Base-by-base conservation (phyloP, 2,113 vertebrate species). In the Pagrus major region DNA sequence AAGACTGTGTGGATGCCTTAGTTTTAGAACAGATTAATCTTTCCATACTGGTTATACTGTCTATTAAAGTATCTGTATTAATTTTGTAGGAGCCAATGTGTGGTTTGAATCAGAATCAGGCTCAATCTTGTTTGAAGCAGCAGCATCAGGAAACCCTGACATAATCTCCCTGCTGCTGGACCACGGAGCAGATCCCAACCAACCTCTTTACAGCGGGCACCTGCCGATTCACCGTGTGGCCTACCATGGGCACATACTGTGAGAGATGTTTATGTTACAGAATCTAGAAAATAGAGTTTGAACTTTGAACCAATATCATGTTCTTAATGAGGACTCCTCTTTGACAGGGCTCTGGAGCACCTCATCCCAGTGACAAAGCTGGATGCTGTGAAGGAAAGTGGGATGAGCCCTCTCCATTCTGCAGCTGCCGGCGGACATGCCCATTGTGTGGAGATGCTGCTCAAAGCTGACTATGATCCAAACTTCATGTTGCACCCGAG, bases 331-430 rank as follows among this genome's bases (percentile, higher is more conserved):
- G 31, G 1, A 37, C 60, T 61, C 51, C 29, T 78, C 65, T 76
- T 42, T 85, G 39, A 76, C 90, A 99, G 98, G 83, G 96, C 94
- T 15, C 81, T 99, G 31, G 95, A 97, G 89, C 90, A 76, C 4
- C 91, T 99, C 87, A 93, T 98, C 86, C 96, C 96, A 7, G 96
- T 96, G 73, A 98, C 97, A 0, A 86, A 95, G 52, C 78, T 91
- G 61, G 88, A 91, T 9, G 95, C 93, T 21, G 96, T 99, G 51
- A 97, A 95, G 82, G 92, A 91, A 79, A 98, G 98, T 29, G 98
- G 98, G 9, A 98, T 99, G 94, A 99, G 98, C 72, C 98, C 97
- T 2, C 85, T 99, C 70, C 98, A 99, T 83, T 99, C 97, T 3
- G 97, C 98, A 5, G 96, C 97, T 20, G 97, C 97, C 25, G 97